Evolutionary conservation across 2,797 vertebrate species (phyloP).

Genomic region (Scleropages formosus): DNA sequence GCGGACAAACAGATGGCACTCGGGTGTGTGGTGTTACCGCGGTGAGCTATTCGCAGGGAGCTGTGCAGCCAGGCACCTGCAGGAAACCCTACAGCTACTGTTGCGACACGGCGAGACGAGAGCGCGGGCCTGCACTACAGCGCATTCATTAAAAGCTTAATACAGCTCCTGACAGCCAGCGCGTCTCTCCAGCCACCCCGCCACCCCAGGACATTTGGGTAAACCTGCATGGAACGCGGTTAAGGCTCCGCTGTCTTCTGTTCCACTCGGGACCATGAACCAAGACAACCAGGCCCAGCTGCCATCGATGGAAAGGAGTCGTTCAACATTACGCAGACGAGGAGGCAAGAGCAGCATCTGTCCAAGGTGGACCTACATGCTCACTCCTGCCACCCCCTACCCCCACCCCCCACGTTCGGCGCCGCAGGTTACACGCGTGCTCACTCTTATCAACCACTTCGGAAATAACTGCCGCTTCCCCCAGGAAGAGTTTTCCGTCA

Average conservation of each 20-base stretch:
- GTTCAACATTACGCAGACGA: conserved; percentile 20
- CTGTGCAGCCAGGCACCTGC: conserved; percentile 34
- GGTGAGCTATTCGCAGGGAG: background rate
- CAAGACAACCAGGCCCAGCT: conserved; percentile 11
- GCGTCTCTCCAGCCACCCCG: background rate
- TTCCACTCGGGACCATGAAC: background rate
- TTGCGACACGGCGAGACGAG: conserved; percentile 33
- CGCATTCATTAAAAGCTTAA: background rate
- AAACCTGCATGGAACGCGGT: background rate
- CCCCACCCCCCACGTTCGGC: too few relatives aligned
- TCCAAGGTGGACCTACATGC: conserved; percentile 12
- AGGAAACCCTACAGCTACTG: conserved; percentile 30
- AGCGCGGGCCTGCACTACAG: background rate
- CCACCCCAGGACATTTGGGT: background rate
- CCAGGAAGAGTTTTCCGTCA: conserved; percentile 31
- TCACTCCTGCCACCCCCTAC: background rate
- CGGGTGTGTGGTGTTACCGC: background rate
- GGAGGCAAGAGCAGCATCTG: conserved; percentile 21
- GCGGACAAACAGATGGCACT: background rate
- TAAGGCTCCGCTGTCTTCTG: background rate
- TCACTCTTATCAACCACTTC: background rate
- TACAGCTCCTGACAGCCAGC: background rate
- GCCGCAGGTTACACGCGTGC: background rate
- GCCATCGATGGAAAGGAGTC: conserved; percentile 29
- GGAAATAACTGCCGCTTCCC: background rate